Percentiles rank a stretch among this genome's conserved stretches.
phyloP scores from a whole-genome alignment of 2,113 vertebrate genomes.

The Passer montanus region DNA sequence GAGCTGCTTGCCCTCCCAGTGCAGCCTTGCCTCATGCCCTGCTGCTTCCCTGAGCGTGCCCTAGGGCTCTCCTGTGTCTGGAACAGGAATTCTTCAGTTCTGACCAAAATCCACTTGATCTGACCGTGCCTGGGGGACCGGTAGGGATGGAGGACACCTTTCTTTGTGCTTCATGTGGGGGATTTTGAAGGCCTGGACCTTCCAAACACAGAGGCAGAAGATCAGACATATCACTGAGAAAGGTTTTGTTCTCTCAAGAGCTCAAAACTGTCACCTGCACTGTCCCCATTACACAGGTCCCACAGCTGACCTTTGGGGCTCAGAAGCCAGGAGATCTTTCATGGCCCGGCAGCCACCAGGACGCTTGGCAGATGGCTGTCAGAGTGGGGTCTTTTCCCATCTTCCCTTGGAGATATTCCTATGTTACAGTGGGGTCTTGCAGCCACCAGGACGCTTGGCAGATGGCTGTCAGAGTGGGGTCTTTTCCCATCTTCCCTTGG shows the following conservation, averaged over 20 bases:
- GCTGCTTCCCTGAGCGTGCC: background rate
- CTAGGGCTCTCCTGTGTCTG: background rate
- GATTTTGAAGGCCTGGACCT: background rate
- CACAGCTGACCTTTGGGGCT: background rate
- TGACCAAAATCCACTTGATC: background rate
- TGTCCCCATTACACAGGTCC: background rate
- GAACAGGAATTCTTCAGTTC: background rate
- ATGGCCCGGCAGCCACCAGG: background rate
- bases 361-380: background rate
- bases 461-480: background rate
- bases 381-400: background rate
- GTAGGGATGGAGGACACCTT: background rate
- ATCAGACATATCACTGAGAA: background rate
- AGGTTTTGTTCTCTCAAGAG: background rate
- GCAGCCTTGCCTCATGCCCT: background rate
- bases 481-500: background rate
- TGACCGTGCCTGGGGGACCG: background rate
- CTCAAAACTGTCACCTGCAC: background rate
- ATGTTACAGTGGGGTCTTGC: background rate
- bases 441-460: background rate
- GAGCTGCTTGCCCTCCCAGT: background rate
- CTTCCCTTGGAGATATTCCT: background rate
- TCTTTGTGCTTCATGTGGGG: background rate
- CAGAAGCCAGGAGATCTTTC: background rate
- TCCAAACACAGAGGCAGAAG: background rate